Percentiles rank a stretch among this genome's conserved stretches.
phyloP scores from a whole-genome alignment of 1,140 invertebrate species.

The Brachionus rubens region DNA sequence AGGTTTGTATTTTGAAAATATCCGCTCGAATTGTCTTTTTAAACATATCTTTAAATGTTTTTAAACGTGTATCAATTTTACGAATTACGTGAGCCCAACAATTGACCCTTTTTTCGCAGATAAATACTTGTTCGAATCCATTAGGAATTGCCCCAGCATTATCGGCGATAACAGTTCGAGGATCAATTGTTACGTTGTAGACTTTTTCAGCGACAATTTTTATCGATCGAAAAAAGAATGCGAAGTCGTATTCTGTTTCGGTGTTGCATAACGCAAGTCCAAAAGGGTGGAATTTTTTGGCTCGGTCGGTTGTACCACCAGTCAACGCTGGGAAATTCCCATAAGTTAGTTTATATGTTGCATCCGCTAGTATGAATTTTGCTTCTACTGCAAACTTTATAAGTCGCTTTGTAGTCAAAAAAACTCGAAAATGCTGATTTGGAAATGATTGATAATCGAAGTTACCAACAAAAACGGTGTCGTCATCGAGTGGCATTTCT shows the following conservation, averaged over 20 bases:
- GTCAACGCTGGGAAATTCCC: background rate
- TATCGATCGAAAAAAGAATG: background rate
- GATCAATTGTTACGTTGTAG: background rate
- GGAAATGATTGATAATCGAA: no score
- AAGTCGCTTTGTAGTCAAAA: background rate
- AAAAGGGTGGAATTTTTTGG: background rate
- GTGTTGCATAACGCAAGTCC: background rate
- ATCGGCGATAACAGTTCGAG: background rate
- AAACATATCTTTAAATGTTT: no score
- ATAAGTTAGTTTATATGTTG: background rate
- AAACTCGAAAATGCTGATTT: background rate
- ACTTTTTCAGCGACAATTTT: background rate
- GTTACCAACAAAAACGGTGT: no score
- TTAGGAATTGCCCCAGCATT: background rate
- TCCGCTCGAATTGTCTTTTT: no score
- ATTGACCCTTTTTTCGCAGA: slow-evolving; percentile 13
- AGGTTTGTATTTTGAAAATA: no score
- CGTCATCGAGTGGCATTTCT: no score
- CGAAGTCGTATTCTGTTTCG: background rate
- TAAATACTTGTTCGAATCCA: slow-evolving; percentile 15
- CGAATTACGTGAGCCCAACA: background rate
- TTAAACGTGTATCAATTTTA: background rate
- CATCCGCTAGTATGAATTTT: background rate
- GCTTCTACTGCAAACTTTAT: background rate
- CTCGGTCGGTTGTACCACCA: background rate